Evolutionary conservation across 2,888 invertebrate species (phyloP).

Genomic region (Calameuta idolon): DNA sequence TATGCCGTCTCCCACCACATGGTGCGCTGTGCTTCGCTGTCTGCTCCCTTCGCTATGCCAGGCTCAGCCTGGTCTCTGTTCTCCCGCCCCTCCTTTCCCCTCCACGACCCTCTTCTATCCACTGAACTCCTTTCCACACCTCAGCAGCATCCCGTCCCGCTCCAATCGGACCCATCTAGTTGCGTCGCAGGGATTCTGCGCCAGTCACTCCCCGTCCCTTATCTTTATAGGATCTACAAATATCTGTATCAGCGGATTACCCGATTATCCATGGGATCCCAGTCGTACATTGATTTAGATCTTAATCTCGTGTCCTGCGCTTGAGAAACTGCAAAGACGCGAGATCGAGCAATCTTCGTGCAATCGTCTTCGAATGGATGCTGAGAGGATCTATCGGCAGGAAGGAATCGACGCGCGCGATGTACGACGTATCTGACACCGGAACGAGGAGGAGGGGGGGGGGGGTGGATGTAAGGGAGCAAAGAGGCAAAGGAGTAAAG

Average conservation of each 20-base stretch:
- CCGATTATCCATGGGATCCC: conserved; percentile 51
- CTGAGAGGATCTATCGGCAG: conserved; percentile 23
- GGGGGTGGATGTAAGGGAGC: not conserved
- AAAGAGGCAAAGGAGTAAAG: conserved; percentile 35
- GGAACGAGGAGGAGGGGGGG: conserved; percentile 15
- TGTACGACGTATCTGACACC: conserved; percentile 18
- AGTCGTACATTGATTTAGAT: conserved; percentile 42
- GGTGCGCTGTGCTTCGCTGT: not conserved
- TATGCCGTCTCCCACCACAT: conserved; percentile 51
- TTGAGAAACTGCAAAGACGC: not conserved
- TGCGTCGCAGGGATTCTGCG: not conserved
- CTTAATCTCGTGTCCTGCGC: not conserved
- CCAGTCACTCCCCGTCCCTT: conserved; percentile 15
- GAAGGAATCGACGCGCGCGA: conserved; percentile 30
- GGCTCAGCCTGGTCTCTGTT: not conserved
- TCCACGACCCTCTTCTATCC: not conserved
- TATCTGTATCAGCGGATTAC: conserved; percentile 41
- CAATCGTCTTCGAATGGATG: not conserved
- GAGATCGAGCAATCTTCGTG: not conserved
- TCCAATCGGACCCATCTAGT: not conserved
- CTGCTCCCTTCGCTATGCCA: not conserved
- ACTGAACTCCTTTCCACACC: conserved; percentile 11
- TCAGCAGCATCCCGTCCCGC: conserved; percentile 3
- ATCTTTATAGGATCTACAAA: conserved; percentile 51
- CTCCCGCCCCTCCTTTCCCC: not conserved